Conservation (phyloP, 2,888 invertebrate species). For the Agonopterix subpropinquella region DNA sequence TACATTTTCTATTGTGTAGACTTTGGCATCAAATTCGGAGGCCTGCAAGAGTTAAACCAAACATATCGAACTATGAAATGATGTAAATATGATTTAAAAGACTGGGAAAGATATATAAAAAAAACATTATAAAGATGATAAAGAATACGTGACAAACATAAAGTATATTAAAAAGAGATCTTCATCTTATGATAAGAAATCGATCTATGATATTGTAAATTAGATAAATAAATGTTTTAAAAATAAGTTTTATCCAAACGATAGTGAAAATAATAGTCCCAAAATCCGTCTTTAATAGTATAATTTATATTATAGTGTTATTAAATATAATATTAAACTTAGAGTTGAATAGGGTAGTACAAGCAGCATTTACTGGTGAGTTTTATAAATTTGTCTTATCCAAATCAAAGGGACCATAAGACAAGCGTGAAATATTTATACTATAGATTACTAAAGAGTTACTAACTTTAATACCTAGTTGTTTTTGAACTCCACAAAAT, state of each 20-base stretch:
- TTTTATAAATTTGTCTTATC: no score
- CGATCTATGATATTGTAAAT: slow-evolving; percentile 18
- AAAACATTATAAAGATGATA: slow-evolving; percentile 11
- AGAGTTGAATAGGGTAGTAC: no score
- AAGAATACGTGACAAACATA: slow-evolving; percentile 16
- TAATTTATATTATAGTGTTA: slow-evolving; percentile 10
- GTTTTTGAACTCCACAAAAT: no score
- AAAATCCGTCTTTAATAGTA: slow-evolving; percentile 41
- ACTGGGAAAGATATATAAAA: slow-evolving; percentile 35
- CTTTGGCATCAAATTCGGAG: slow-evolving; percentile 31
- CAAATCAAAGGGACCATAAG: no score
- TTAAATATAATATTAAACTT: neutral
- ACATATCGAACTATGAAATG: slow-evolving; percentile 44
- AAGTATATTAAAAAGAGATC: slow-evolving; percentile 17
- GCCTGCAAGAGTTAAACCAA: slow-evolving; percentile 31
- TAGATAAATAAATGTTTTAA: slow-evolving; percentile 14
- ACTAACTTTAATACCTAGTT: no score
- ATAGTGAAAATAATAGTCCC: slow-evolving; percentile 22
- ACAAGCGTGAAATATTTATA: no score
- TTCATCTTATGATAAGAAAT: slow-evolving; percentile 23
- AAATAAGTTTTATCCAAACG: slow-evolving; percentile 14
- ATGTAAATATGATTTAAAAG: slow-evolving; percentile 42
- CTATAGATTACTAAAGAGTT: no score
- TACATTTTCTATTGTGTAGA: slow-evolving; percentile 39
- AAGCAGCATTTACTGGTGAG: no score